phyloP scores from a whole-genome alignment of 2,888 invertebrate genomes.

The Mythimna vitellina region DNA sequence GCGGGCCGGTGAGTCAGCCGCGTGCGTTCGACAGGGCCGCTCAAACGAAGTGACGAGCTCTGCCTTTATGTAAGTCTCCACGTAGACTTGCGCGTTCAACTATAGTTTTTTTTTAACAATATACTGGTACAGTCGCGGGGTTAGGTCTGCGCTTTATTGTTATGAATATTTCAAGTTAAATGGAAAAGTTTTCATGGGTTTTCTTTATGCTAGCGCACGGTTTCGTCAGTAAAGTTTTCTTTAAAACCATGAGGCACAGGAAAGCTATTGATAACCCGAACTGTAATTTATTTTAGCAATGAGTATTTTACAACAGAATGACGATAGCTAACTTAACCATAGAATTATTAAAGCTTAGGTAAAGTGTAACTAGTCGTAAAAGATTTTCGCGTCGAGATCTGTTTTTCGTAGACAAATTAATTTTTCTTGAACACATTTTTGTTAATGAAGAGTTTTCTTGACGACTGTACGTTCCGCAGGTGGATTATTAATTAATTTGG shows the following conservation, averaged over 20 bases:
- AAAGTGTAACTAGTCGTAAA: background rate
- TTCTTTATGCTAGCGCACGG: background rate
- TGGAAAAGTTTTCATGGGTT: background rate
- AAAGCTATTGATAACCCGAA: background rate
- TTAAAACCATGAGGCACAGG: background rate
- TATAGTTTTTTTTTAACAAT: constrained; percentile 72
- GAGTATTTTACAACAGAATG: background rate
- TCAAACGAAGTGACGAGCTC: constrained; percentile 67
- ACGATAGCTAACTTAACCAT: background rate
- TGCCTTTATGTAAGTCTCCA: constrained; percentile 65
- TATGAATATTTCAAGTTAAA: background rate
- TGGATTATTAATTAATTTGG: constrained; percentile 72
- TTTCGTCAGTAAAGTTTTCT: background rate
- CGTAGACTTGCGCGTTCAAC: constrained; percentile 85
- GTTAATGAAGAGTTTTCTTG: constrained; percentile 30
- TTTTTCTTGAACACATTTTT: background rate
- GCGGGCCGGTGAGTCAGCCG: constrained; percentile 40
- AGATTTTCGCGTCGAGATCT: background rate
- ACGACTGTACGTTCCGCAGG: constrained; percentile 69
- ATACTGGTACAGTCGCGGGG: constrained; percentile 66
- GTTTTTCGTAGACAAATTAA: background rate
- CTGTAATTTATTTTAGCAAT: background rate
- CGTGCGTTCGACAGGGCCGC: constrained; percentile 65
- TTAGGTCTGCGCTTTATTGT: constrained; percentile 50
- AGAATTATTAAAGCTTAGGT: background rate